Base-by-base conservation (phyloP, 2,888 invertebrate species). In the Volucella inflata region DNA sequence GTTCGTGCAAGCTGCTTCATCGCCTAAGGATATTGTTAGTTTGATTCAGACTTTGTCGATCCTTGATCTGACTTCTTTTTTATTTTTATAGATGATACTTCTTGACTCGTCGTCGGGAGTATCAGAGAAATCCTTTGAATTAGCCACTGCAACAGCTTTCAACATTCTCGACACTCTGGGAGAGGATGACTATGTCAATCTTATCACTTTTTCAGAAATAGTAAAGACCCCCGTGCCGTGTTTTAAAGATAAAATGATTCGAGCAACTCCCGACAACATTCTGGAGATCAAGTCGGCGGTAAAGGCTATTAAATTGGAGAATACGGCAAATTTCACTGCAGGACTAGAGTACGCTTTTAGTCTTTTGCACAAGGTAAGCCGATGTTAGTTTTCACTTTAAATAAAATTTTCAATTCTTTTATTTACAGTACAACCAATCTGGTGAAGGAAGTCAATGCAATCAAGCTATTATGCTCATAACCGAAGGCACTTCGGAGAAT, bases 1-100 rank as follows among this genome's bases (percentile, higher is more conserved):
- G 99, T 99, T 99, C 92, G 97, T 99, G 11, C 97, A 98, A 89
- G 98, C 98, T 0, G 98, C 99, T 12, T 98, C 98, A 8, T 98
- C 98, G 81, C 98, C 99, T 0, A 99, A 99, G 92, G 99, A 99
- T 92, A 94, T 99, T 89, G 95, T 98, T 87, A 90, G 90, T 89
- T 16, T 14, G 8, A 9, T 16, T 46, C 53, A 11, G 1, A 10
- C 6, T 62, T 38, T 46, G 8, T 55, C 2, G n/a, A 51, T 40
- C 57, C 67, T 30, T 40, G 9, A 8, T n/a, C 21, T 21, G 16
- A 21, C 4, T 9, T 36, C 40, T 57, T 11, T 14, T 30, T 30
- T 0, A 30, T 53, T 8, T 10, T n/a, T 12, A 3, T 50, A 92
- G 92, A 91, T 92, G 87, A 98, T 99, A 88, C 94, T 99, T 68